Evolutionary conservation across 2,888 invertebrate genomes (phyloP), one percentile per base, ranked within the genome.

Genomic region (Lepidonotus clava): DNA sequence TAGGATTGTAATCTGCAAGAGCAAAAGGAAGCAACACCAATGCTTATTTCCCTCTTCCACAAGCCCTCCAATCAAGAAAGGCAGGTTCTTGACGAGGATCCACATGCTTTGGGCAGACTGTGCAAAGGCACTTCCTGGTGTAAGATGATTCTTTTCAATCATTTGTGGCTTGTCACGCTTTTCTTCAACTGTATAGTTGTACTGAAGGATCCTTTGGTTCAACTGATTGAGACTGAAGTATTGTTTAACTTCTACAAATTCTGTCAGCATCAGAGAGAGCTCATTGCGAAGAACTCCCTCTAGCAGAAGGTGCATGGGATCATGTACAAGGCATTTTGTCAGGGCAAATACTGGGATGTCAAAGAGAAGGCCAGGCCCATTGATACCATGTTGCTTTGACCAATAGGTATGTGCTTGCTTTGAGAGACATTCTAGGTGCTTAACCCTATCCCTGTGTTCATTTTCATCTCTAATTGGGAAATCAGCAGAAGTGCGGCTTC

Each of bases 241-340:
- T 21, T 76, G 32, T 28, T 76, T 38, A 18, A n/a, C n/a, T n/a
- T 24, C 38, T 4, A 86, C n/a, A 32, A 56, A 76, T 8, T 21
- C 46, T 28, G 66, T 36, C 36, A 87, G 76, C 38, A 86, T 18
- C 5, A 84, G 28, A 38, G 76, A 38, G 21, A 86, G 21, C 32
- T 84, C 83, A 1, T 36, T 8, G 36, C 40, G 41, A 38, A 56
- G 56, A 6, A 84, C 40, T 8, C 88, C 87, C 66, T 87, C 87
- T n/a, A 88, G 67, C 0, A 87, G 66, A 24, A 88, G 56, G 34
- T 88, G 88, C 88, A 88, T 88, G 5, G 86, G 86, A 40, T 87
- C 87, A 85, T 88, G 88, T 11, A 88, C 24, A 2, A 88, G 76
- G 51, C 86, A 87, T 83, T 87, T 76, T 21, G 87, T 87, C 6